phyloP scores from a whole-genome alignment of 2,797 vertebrate species.

The Luscinia megarhynchos region DNA sequence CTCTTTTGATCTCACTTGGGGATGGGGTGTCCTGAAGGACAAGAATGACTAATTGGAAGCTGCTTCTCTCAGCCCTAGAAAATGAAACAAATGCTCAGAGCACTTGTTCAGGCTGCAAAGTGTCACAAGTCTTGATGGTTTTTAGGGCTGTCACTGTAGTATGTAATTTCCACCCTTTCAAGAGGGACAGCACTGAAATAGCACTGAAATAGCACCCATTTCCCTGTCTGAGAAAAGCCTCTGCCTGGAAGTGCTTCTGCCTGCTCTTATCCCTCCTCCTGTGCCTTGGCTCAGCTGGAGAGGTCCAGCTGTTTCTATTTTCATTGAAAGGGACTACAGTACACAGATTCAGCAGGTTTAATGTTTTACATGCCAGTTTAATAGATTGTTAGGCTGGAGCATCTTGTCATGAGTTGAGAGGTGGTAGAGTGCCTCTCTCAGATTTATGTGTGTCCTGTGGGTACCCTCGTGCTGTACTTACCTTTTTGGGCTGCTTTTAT shows the following conservation, averaged over 20 bases:
- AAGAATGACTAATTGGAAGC: conserved; percentile 3
- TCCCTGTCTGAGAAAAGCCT: neutral
- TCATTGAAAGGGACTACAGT: neutral
- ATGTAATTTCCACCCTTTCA: neutral
- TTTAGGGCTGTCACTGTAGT: neutral
- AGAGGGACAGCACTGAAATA: neutral
- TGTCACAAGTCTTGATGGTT: neutral
- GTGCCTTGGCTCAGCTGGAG: neutral
- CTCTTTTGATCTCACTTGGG: neutral
- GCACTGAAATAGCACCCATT: neutral
- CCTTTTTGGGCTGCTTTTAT: neutral
- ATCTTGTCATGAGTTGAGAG: neutral
- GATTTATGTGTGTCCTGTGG: neutral
- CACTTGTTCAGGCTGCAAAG: neutral
- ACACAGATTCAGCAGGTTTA: neutral
- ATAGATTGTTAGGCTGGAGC: neutral
- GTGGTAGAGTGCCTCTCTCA: neutral
- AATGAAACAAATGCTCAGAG: neutral
- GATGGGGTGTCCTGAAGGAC: neutral
- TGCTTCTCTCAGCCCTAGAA: neutral
- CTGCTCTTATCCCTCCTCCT: neutral
- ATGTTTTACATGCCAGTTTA: neutral
- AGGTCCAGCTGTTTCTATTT: conserved; percentile 6
- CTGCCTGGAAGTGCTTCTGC: neutral
- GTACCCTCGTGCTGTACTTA: neutral